Conservation (phyloP, 92 coral and sea anemone genomes). For the Porites divaricata region DNA sequence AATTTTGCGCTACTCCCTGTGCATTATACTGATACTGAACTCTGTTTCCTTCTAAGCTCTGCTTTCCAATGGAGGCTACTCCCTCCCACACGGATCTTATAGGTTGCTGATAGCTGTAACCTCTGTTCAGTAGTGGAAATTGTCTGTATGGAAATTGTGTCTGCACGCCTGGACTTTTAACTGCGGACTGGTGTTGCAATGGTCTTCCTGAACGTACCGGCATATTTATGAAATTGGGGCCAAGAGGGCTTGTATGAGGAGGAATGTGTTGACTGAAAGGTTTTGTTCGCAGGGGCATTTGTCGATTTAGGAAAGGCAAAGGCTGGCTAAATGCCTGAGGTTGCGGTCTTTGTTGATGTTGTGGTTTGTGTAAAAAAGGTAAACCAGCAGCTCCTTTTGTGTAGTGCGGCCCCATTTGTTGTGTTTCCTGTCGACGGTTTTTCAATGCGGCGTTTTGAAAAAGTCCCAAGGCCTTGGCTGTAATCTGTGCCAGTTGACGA, state of each 20-base stretch:
- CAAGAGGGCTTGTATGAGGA: constrained; percentile 6
- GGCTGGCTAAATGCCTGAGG: constrained; percentile 10
- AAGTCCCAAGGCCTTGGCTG: constrained; percentile 12
- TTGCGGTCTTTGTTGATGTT: constrained; percentile 24
- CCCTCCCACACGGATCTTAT: constrained; percentile 13
- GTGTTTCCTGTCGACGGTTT: not conserved
- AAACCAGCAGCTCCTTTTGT: not conserved
- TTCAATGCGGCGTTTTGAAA: not conserved
- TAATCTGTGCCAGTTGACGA: constrained; percentile 16
- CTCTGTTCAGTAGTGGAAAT: not conserved
- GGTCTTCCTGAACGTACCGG: constrained; percentile 35
- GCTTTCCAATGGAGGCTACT: constrained; percentile 12
- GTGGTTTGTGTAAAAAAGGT: constrained; percentile 7
- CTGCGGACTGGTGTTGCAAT: constrained; percentile 9
- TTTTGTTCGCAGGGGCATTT: not conserved
- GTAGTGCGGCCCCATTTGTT: not conserved
- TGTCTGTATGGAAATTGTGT: constrained; percentile 14
- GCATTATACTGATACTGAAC: not conserved
- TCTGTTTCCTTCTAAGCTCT: constrained; percentile 30
- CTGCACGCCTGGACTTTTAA: not conserved
- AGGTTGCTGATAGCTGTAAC: constrained; percentile 8
- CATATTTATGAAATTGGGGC: not conserved
- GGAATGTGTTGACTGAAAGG: not conserved
- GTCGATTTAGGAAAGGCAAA: constrained; percentile 9
- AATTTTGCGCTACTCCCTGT: not conserved